Evolutionary conservation across 2,797 vertebrate genomes (phyloP).

Genomic region (Sciaenops ocellatus): DNA sequence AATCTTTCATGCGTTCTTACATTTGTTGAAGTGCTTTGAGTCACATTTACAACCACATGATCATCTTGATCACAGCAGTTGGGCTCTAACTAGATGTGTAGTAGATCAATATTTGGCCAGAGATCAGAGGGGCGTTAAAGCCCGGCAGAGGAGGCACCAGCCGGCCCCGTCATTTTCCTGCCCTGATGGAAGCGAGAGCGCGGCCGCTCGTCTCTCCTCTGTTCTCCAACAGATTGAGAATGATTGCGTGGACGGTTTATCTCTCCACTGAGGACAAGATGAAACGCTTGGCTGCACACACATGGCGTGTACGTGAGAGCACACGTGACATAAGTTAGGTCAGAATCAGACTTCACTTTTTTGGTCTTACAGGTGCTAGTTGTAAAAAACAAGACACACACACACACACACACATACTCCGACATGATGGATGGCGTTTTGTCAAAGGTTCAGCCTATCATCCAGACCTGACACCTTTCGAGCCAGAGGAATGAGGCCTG

Average conservation of each 20-base stretch:
- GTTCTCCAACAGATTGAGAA: slow-evolving; percentile 54
- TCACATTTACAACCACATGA: slow-evolving; percentile 25
- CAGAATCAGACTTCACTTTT: slow-evolving; percentile 4
- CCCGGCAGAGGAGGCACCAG: slow-evolving; percentile 44
- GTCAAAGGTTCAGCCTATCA: slow-evolving; percentile 51
- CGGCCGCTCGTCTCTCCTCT: slow-evolving; percentile 50
- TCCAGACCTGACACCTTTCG: slow-evolving; percentile 60
- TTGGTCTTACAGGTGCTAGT: slow-evolving; percentile 3
- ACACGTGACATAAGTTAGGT: too few species aligned
- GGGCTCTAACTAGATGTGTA: slow-evolving; percentile 44
- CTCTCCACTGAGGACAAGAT: slow-evolving; percentile 19
- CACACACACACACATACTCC: slow-evolving; percentile 11
- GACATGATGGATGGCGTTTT: slow-evolving; percentile 34
- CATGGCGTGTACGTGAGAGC: not conserved
- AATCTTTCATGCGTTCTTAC: not conserved
- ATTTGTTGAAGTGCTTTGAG: slow-evolving; percentile 2
- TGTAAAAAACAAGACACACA: slow-evolving; percentile 4
- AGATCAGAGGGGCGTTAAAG: slow-evolving; percentile 33
- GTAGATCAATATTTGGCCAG: slow-evolving; percentile 67
- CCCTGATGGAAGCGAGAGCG: slow-evolving; percentile 38
- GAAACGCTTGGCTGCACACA: not conserved
- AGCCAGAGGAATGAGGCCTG: slow-evolving; percentile 75
- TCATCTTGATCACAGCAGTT: slow-evolving; percentile 49
- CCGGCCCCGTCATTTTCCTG: slow-evolving; percentile 36
- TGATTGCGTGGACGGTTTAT: slow-evolving; percentile 45